Percentiles rank a stretch among this genome's conserved stretches.
Evolutionary conservation across 2,888 invertebrate species (phyloP).

Genomic region (Tipula confusa): DNA sequence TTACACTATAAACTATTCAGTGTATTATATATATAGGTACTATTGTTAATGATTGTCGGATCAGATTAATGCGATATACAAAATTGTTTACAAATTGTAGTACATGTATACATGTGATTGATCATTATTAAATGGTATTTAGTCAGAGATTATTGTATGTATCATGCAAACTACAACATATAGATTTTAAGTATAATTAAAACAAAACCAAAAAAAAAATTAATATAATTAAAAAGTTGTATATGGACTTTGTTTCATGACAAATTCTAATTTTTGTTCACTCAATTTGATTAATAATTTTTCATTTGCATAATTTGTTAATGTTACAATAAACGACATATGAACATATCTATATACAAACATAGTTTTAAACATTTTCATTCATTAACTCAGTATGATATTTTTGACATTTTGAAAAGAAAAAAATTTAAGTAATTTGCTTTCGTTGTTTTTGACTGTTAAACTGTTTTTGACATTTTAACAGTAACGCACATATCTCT

Average conservation of each 20-base stretch:
- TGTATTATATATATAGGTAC: neutral
- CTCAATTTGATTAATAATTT: neutral
- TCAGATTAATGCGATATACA: neutral
- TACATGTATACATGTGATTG: neutral
- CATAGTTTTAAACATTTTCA: neutral
- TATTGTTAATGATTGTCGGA: neutral
- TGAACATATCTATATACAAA: neutral
- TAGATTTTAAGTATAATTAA: neutral
- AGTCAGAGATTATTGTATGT: neutral
- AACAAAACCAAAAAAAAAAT: neutral
- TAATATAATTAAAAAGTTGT: neutral
- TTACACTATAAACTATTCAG: too few species aligned
- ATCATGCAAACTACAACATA: neutral
- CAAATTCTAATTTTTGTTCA: neutral
- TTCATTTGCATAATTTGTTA: neutral
- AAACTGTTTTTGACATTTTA: slow-evolving; percentile 21
- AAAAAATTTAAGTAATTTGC: neutral
- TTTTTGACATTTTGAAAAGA: neutral
- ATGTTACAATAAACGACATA: neutral
- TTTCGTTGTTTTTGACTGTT: slow-evolving; percentile 21
- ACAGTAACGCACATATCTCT: neutral
- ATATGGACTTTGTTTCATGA: neutral
- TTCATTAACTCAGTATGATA: neutral
- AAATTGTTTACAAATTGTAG: neutral
- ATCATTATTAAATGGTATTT: neutral